These are phyloP conservation scores for Chelonus insularis DNA, from an alignment of 1,140 invertebrate genomes.

Conservation along the genomic window DNA sequence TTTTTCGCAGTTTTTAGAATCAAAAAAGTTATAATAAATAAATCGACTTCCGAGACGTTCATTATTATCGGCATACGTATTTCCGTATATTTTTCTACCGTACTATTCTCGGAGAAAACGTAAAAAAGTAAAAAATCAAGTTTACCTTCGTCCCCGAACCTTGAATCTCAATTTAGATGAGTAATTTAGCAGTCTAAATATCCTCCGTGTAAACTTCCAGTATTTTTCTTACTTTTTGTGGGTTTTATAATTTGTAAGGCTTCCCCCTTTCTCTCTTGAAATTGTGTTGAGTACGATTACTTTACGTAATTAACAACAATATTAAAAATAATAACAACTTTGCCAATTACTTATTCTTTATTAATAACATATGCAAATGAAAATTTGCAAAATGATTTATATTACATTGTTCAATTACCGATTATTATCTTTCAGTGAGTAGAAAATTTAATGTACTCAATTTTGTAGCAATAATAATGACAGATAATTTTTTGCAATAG, in stretches of 20 bases:
- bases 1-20: constrained; percentile 8
- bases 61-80: constrained; percentile 33
- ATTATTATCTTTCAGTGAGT: too few species aligned
- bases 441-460: neutral
- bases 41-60: constrained; percentile 37
- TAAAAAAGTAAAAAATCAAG: constrained; percentile 25
- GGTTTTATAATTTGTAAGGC: constrained; percentile 20
- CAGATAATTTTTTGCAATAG: neutral
- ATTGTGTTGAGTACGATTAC: neutral
- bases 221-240: constrained; percentile 39
- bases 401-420: neutral
- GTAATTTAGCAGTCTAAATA: constrained; percentile 30
- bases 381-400: neutral
- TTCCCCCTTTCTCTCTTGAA: constrained; percentile 19
- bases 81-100: constrained; percentile 45
- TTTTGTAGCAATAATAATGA: constrained; percentile 1
- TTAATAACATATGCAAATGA: neutral
- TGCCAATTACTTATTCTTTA: constrained; percentile 11
- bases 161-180: constrained; percentile 38
- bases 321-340: constrained; percentile 2
- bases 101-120: constrained; percentile 28
- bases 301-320: neutral
- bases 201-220: constrained; percentile 48
- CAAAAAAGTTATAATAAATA: constrained; percentile 9
- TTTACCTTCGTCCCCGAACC: constrained; percentile 28